Base-by-base conservation (phyloP, 1,140 invertebrate genomes). In the Bombus superbus region DNA sequence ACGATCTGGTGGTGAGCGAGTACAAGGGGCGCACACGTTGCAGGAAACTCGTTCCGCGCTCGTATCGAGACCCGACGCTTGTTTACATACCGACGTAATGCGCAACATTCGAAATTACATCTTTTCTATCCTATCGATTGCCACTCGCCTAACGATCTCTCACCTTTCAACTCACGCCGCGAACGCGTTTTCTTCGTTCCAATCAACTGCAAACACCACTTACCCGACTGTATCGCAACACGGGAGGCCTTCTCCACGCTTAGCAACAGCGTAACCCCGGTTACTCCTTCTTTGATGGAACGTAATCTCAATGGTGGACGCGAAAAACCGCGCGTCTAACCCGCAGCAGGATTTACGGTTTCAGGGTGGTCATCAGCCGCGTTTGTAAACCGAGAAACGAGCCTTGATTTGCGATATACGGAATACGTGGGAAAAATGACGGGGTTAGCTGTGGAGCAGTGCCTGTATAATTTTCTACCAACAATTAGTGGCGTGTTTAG, bases 11-110 rank as follows among this genome's bases (percentile, higher is more conserved):
- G 38, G 40, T 11, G 15, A 22, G 28, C 42, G n/a, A 18, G n/a
- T 13, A n/a, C 25, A n/a, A 53, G 47, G 18, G 47, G 18, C 47
- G 47, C 47, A 53, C 13, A 53, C 47, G 22, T 53, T 2, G 47
- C 18, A 28, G 47, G 35, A 11, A 59, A 59, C 53, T 76, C 32
- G 74, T 76, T 13, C 74, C 32, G 2, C 28, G 28, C 25, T n/a
- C 28, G 35, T 57, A 59, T 71, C 47, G n/a, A 22, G 35, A 28
- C 22, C 18, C 9, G 22, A 32, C 40, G 53, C 47, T 73, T 81
- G 80, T 81, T 73, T 81, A 73, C 80, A 73, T 81, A 73, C 69
- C 80, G 68, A 57, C 10, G 79, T 59, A 59, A 81, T 81, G 57
- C 53, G 68, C 68, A 57, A 81, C 68, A 28, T 40, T 59, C 69